Conservation (phyloP, 1,140 invertebrate species). For the Panagrolaimus sp. region DNA sequence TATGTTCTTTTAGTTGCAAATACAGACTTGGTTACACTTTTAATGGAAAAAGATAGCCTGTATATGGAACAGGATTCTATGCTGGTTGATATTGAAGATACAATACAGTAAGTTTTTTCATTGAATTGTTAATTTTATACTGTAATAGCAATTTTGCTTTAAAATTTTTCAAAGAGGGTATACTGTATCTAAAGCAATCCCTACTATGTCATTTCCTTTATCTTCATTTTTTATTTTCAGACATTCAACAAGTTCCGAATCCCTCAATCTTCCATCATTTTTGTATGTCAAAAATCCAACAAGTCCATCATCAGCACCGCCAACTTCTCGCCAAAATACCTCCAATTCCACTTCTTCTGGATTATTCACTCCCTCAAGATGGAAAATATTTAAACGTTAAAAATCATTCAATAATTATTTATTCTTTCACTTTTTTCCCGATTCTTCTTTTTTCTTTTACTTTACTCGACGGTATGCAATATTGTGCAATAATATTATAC, state of each 20-base stretch:
- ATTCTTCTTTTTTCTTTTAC: too few species aligned
- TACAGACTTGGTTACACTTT: conserved; percentile 75
- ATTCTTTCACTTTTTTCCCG: too few species aligned
- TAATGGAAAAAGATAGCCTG: conserved; percentile 81
- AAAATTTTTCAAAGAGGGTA: too few species aligned
- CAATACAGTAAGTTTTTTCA: conserved; percentile 70
- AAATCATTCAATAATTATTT: too few species aligned
- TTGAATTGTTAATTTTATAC: not conserved
- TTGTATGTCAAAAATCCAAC: not conserved
- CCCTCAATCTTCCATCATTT: conserved; percentile 19
- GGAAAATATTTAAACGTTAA: conserved; percentile 6
- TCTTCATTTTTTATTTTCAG: not conserved
- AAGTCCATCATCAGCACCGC: not conserved
- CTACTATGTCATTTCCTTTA: too few species aligned
- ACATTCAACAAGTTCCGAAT: conserved; percentile 15
- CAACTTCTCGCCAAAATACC: not conserved
- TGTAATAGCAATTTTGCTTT: too few species aligned
- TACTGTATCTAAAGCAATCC: too few species aligned
- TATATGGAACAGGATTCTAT: conserved; percentile 96
- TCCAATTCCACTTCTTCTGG: not conserved
- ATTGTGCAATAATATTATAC: too few species aligned
- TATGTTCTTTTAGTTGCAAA: conserved; percentile 66
- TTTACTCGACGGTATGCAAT: too few species aligned
- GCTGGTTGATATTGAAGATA: conserved; percentile 90
- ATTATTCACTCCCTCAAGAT: not conserved